Evolutionary conservation across 2,797 vertebrate species (phyloP), one percentile per base, ranked within the genome.

Genomic region (Ctenopoma kingsleyae): DNA sequence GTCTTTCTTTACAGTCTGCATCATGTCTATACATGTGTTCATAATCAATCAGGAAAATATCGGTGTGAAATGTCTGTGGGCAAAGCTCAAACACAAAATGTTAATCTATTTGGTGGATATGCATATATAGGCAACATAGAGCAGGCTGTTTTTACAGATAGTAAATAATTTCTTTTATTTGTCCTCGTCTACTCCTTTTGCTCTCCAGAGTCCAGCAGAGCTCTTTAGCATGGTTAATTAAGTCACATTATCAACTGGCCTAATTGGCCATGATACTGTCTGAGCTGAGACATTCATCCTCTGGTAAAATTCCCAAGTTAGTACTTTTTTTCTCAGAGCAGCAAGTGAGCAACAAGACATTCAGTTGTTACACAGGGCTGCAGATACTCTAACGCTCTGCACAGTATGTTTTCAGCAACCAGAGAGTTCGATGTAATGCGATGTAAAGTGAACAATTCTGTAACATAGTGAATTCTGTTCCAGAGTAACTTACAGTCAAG

Each of bases 191-290:
- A 49, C 25, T 67, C 23, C 30, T 41, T 70, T 36, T 38, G 51
- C 44, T 35, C n/a, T 54, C 8, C 25, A 58, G 55, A 53, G 64
- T 66, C 44, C 38, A 54, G 56, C 19, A 8, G 51, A 64, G 25
- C 56, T 71, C 58, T 51, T 84, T 74, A 74, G 67, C 71, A 71
- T 65, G 76, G 58, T 78, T 90, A 86, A 92, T 92, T 92, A 91
- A 90, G 71, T 78, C 69, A n/a, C 66, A 66, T 89, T 89, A 91
- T 86, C 84, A 84, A 75, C 80, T 68, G 41, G 73, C 71, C 83
- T 92, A 91, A 94, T 93, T 92, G 88, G 80, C 84, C 78, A 51
- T 85, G 84, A 87, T 76, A 74, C 82, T 83, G 86, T 88, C 85
- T 83, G 76, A 81, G 79, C 67, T 36, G n/a, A 59, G 53, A 71